A percentile compares a stretch with the other conserved stretches of the same genome.
phyloP scores from a whole-genome alignment of 2,113 vertebrate species.

The Nerophis lumbriciformis region DNA sequence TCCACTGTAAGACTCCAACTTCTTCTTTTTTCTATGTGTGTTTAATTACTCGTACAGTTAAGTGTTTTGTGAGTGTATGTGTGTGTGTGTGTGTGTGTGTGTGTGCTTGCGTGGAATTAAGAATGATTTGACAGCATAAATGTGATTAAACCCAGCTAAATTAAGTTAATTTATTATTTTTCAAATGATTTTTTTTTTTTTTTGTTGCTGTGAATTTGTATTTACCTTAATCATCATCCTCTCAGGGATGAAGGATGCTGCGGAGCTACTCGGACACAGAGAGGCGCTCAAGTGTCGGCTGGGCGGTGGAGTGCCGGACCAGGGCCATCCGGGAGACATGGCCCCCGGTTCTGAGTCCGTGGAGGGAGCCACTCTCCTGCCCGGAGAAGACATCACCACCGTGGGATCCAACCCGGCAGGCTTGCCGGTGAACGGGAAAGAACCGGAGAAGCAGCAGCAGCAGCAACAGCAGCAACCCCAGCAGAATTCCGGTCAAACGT shows the following conservation, averaged over 20 bases:
- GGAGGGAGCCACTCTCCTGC: slow-evolving; percentile 89
- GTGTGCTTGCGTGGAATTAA: slow-evolving; percentile 24
- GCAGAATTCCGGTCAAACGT: slow-evolving; percentile 68
- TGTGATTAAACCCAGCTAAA: slow-evolving; percentile 11
- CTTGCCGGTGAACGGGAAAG: slow-evolving; percentile 86
- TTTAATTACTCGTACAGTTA: slow-evolving; percentile 74
- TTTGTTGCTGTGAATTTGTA: background rate
- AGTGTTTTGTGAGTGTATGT: slow-evolving; percentile 39
- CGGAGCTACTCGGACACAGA: slow-evolving; percentile 91
- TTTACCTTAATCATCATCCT: slow-evolving; percentile 38
- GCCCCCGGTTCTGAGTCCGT: slow-evolving; percentile 85
- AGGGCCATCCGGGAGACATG: slow-evolving; percentile 92
- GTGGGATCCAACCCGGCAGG: slow-evolving; percentile 86
- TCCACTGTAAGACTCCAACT: slow-evolving; percentile 77
- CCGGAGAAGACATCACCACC: slow-evolving; percentile 90
- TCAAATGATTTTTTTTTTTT: background rate
- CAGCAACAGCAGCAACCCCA: slow-evolving; percentile 73
- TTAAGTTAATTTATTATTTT: slow-evolving; percentile 14
- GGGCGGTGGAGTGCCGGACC: slow-evolving; percentile 83
- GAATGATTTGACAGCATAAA: slow-evolving; percentile 20
- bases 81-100: slow-evolving; percentile 29
- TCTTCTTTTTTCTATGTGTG: slow-evolving; percentile 45
- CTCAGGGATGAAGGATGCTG: slow-evolving; percentile 97
- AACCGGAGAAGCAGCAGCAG: slow-evolving; percentile 85
- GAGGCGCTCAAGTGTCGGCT: slow-evolving; percentile 94